Evolutionary conservation across 2,888 invertebrate genomes (phyloP), one percentile per base, ranked within the genome.

Genomic region (Glaucopsyche alexis): DNA sequence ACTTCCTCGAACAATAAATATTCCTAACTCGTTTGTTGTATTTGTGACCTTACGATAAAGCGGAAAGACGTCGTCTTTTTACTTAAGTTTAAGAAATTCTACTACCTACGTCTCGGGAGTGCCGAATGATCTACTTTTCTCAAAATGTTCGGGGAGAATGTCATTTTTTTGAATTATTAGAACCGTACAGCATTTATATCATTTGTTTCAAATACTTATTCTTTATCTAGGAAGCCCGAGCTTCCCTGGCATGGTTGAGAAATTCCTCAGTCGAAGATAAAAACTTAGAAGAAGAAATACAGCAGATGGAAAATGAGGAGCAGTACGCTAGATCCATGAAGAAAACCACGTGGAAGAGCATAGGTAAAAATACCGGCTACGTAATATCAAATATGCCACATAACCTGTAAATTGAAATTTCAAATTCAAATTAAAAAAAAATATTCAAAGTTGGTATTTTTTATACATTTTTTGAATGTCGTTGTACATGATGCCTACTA

Each of bases 181-280:
- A 13, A 29, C 29, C 29, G 29, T 47, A 1, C 1, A 47, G 11
- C 47, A 42, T 42, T 42, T 7, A 42, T 42, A 49, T 49, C 1
- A 49, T 45, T 45, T 14, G 14, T 50, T 5, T 50, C 16, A 14
- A 50, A 49, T 8, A 7, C 4, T 47, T 2, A 13, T 70, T 6
- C 55, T 74, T 65, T 67, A 40, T 74, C 7, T 82, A 93, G 93
- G 91, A 93, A 78, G 93, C 93, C 1, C 81, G 88, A 6, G 79
- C 78, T 14, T 87, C 89, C 0, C 76, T 93, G 5, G 89, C 88
- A 0, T 93, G 93, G 93, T 83, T 93, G 0, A 81, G 89, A 0
- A 88, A 91, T 80, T 89, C 89, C 0, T 84, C 84, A 7, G 81
- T 80, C 0, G 89, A 90, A 14, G 84, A 92, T 79, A 93, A 93